Base-by-base conservation (phyloP, 2,797 vertebrate species). In the Eleutherodactylus coqui region DNA sequence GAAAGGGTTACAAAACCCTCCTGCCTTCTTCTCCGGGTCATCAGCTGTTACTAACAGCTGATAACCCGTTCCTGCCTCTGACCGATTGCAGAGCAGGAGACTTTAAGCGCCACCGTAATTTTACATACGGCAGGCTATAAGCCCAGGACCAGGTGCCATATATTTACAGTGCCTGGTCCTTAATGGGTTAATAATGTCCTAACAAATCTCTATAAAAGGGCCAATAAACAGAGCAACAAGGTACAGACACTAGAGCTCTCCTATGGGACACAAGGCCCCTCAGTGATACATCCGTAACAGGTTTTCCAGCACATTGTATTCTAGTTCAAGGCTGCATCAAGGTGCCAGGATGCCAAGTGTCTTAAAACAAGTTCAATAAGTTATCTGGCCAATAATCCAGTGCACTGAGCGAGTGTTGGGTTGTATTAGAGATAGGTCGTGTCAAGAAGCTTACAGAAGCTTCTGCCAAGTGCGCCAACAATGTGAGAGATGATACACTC, bases 291-390 rank as follows among this genome's bases (percentile, higher is more conserved):
- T 58, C 58, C 17, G 32, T 58, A 41, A 41, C 21, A 17, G 17
- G 29, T 16, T 49, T 69, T 51, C 29, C 24, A 21, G 60, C 14
- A 21, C 29, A 17, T 36, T 69, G 17, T 43, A 17, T 36, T 69
- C 10, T 43, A 36, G 45, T 13, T 34, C 24, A 36, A 36, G n/a
- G 80, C 58, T 9, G 32, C 47, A 64, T 43, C 49, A 45, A 51
- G 47, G 41, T 49, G 29, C 29, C 70, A 38, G 79, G 90, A 91
- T 91, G 90, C 86, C 64, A 62, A 78, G 55, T 67, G 62, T 27
- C 36, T 55, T 19, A 76, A 69, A 77, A 83, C 76, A 38, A 47
- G 62, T 76, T 77, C 45, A 55, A 62, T 58, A 79, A 78, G 80
- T 64, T 87, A 73, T 83, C 51, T 62, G 75, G 10, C 81, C 83